These are phyloP conservation scores for Struthidea cinerea DNA, from an alignment of 2,113 vertebrate genomes.

Conservation along the genomic window DNA sequence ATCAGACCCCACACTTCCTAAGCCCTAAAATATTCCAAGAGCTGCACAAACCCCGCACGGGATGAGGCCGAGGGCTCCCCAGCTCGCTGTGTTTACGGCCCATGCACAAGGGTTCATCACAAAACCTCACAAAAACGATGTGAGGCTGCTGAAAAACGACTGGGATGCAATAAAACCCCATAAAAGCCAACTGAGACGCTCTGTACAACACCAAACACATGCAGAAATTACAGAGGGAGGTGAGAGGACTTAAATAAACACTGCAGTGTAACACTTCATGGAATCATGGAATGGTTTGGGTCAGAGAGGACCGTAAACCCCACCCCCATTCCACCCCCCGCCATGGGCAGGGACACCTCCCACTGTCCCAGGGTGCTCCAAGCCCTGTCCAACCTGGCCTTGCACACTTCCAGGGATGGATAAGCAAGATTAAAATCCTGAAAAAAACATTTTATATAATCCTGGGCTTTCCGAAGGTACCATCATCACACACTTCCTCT, in stretches of 20 bases:
- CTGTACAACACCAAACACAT: rapidly evolving
- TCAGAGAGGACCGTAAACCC: not conserved
- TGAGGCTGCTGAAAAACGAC: not conserved
- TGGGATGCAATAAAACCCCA: rapidly evolving
- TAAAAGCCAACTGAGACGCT: rapidly evolving
- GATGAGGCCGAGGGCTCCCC: not conserved
- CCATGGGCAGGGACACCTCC: not conserved
- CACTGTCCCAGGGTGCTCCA: rapidly evolving
- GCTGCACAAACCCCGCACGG: rapidly evolving
- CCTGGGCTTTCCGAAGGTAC: not conserved
- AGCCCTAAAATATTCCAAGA: not conserved
- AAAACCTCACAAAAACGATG: not conserved
- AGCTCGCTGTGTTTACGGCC: not conserved
- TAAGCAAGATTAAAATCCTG: not conserved
- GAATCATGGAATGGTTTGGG: not conserved
- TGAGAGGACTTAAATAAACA: rapidly evolving
- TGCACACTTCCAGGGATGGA: not conserved
- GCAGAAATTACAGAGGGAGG: rapidly evolving
- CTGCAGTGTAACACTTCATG: rapidly evolving
- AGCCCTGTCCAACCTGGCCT: not conserved
- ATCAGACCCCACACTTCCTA: not conserved
- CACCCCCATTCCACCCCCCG: not conserved
- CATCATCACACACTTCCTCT: not conserved
- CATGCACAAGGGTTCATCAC: rapidly evolving
- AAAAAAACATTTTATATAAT: not conserved